Conservation (phyloP, 2,113 vertebrate genomes). For the Callocephalon fimbriatum region DNA sequence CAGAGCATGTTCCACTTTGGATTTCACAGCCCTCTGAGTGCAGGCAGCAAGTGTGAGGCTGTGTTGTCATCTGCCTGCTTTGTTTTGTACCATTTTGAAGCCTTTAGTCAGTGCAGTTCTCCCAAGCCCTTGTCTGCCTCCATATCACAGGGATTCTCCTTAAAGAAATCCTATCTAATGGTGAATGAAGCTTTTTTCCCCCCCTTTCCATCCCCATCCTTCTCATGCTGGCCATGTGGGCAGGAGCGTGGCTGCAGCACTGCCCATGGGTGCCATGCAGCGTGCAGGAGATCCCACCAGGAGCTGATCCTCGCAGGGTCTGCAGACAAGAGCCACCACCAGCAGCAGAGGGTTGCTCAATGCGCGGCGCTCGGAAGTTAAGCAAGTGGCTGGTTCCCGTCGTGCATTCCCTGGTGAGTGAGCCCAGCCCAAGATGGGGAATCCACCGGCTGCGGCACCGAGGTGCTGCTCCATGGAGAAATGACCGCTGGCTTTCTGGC, state of each 20-base stretch:
- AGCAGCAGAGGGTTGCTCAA: background rate
- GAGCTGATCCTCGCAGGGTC: background rate
- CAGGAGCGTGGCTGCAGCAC: background rate
- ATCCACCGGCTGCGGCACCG: rapidly evolving
- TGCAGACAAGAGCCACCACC: background rate
- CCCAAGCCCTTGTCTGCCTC: background rate
- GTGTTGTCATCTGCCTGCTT: background rate
- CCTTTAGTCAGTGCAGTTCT: background rate
- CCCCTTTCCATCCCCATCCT: rapidly evolving
- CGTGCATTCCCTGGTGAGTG: rapidly evolving
- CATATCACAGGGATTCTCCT: background rate
- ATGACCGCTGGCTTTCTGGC: rapidly evolving
- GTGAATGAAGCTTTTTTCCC: rapidly evolving
- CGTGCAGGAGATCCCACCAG: rapidly evolving
- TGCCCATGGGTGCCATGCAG: background rate
- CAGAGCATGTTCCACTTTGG: background rate
- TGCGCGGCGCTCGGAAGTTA: rapidly evolving
- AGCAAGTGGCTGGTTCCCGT: background rate
- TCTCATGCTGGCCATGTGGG: background rate
- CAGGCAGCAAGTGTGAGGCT: rapidly evolving
- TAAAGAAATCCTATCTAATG: background rate
- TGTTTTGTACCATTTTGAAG: rapidly evolving
- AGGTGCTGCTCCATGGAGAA: background rate
- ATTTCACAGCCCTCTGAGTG: rapidly evolving
- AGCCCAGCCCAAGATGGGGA: background rate